phyloP scores from a whole-genome alignment of 2,113 vertebrate species.

The Danio rerio region GRCz12tu NC_133190.1:9229001-9229500 shows the following conservation, averaged over 20 bases:
- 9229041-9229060: slow-evolving; percentile 95
- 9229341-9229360: neutral
- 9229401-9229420: too few relatives aligned
- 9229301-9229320: neutral
- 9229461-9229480: too few relatives aligned
- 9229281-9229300: neutral
- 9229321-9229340: slow-evolving; percentile 21
- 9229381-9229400: too few relatives aligned
- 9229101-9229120: slow-evolving; percentile 94
- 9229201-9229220: slow-evolving; percentile 8
- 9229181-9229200: slow-evolving; percentile 77
- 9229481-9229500: too few relatives aligned
- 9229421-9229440: too few relatives aligned
- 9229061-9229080: slow-evolving; percentile 93
- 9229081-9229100: slow-evolving; percentile 92
- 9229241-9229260: slow-evolving; percentile 6
- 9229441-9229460: too few relatives aligned
- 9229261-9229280: neutral
- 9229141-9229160: slow-evolving; percentile 98
- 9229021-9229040: slow-evolving; percentile 87
- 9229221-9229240: slow-evolving; percentile 37
- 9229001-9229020: neutral
- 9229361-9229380: too few relatives aligned
- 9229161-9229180: slow-evolving; percentile 97
- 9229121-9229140: slow-evolving; percentile 98